Evolutionary conservation across 2,888 invertebrate species (phyloP).

Genomic region (Drosophila trichaetosa): DNA sequence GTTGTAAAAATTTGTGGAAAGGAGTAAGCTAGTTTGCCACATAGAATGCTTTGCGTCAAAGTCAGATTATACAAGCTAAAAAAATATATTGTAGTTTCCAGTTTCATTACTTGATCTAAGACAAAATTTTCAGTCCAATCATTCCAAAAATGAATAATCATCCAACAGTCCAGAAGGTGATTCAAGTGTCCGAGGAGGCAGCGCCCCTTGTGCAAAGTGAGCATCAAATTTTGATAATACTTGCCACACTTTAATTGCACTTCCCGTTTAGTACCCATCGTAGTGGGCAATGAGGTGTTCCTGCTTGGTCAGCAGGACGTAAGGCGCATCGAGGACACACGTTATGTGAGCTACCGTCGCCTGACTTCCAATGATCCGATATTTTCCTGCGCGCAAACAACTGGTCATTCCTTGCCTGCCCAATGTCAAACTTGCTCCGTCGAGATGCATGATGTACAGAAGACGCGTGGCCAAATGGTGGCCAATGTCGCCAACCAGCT

Average conservation of each 20-base stretch:
- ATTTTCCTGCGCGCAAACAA: neutral
- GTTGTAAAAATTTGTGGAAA: neutral
- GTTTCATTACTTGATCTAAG: neutral
- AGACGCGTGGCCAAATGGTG: neutral
- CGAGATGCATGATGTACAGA: neutral
- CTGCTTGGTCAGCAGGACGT: conserved; percentile 82
- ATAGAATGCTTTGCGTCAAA: neutral
- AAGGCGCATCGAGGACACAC: conserved; percentile 76
- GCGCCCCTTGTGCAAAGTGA: conserved; percentile 74
- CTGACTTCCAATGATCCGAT: conserved; percentile 55
- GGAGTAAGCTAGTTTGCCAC: neutral
- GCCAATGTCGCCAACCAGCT: conserved; percentile 55
- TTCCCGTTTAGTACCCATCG: conserved; percentile 68
- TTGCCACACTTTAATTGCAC: neutral
- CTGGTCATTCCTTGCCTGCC: neutral
- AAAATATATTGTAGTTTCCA: neutral
- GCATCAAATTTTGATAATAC: neutral
- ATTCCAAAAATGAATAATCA: conserved; percentile 44
- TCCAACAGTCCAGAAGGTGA: conserved; percentile 33
- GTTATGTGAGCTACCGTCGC: conserved; percentile 67
- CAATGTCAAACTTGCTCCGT: neutral
- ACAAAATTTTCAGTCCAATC: conserved; percentile 16
- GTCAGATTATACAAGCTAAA: neutral
- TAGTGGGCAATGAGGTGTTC: conserved; percentile 75
- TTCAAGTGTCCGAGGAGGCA: conserved; percentile 77